Conservation (phyloP, 2,113 vertebrate genomes). For the Proteles cristata region DNA sequence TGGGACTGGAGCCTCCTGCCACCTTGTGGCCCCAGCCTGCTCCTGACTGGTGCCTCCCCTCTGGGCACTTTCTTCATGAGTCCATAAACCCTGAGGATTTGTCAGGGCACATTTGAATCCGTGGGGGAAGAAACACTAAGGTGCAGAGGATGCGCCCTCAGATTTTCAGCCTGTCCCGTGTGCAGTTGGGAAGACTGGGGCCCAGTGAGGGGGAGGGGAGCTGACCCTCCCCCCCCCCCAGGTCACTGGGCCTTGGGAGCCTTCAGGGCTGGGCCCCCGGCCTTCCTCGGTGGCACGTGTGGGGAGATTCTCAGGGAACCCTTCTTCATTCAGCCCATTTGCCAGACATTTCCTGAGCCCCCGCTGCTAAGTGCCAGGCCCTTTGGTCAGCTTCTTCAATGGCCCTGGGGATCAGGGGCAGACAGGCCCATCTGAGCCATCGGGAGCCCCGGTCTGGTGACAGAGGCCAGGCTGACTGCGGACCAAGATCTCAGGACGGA, state of each 20-base stretch:
- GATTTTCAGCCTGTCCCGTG: not conserved
- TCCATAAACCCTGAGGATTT: not conserved
- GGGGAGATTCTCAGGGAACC: not conserved
- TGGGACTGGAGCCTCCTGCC: not conserved
- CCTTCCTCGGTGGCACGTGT: fast-evolving
- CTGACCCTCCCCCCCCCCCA: not conserved
- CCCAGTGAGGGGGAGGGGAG: not conserved
- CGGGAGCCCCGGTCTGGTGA: not conserved
- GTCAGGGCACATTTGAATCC: not conserved
- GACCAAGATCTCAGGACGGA: too few species aligned
- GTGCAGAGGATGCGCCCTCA: not conserved
- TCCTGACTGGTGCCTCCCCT: not conserved
- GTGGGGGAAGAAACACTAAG: not conserved
- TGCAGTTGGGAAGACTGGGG: not conserved
- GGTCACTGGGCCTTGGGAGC: not conserved
- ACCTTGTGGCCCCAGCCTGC: not conserved
- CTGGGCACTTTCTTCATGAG: not conserved
- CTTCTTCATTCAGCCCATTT: not conserved
- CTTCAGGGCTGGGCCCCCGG: not conserved
- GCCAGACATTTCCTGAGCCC: not conserved
- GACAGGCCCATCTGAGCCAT: not conserved
- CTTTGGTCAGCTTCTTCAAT: not conserved
- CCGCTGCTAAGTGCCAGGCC: not conserved
- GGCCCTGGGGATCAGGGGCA: not conserved
- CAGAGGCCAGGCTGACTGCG: not conserved